Conservation (phyloP, 2,888 invertebrate species). For the Zygaena filipendulae region DNA sequence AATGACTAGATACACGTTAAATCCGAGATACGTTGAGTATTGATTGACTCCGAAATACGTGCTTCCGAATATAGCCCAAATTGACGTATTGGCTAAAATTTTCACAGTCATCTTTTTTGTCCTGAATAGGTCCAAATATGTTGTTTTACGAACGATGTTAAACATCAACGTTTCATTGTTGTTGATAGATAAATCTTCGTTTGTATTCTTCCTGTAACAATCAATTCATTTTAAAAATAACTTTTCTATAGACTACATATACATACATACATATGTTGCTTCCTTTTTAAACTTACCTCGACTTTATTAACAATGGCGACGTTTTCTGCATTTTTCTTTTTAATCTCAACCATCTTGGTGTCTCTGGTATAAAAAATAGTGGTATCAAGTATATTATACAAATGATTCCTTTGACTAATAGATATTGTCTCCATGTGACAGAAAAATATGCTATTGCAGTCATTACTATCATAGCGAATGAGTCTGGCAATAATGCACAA, state of each 20-base stretch:
- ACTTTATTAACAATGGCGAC: no score
- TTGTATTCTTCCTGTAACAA: no score
- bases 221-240: no score
- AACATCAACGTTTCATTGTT: no score
- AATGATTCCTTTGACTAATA: constrained; percentile 22
- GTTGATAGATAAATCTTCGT: no score
- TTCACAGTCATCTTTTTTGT: constrained; percentile 23
- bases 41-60: constrained; percentile 35
- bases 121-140: constrained; percentile 30
- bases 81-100: constrained; percentile 22
- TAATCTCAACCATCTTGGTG: constrained; percentile 40
- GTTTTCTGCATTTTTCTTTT: constrained; percentile 26
- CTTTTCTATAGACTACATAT: no score
- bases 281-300: no score
- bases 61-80: constrained; percentile 29
- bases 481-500: constrained; percentile 24
- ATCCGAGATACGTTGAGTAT: constrained; percentile 27
- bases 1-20: constrained; percentile 27
- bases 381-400: constrained; percentile 23
- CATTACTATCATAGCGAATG: constrained; percentile 22
- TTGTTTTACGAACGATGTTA: constrained; percentile 15
- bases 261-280: no score
- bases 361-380: constrained; percentile 31
- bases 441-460: constrained; percentile 29
- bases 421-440: constrained; percentile 27